Evolutionary conservation across 2,888 invertebrate genomes (phyloP), one percentile per base, ranked within the genome.

Genomic region (Plusia festucae): DNA sequence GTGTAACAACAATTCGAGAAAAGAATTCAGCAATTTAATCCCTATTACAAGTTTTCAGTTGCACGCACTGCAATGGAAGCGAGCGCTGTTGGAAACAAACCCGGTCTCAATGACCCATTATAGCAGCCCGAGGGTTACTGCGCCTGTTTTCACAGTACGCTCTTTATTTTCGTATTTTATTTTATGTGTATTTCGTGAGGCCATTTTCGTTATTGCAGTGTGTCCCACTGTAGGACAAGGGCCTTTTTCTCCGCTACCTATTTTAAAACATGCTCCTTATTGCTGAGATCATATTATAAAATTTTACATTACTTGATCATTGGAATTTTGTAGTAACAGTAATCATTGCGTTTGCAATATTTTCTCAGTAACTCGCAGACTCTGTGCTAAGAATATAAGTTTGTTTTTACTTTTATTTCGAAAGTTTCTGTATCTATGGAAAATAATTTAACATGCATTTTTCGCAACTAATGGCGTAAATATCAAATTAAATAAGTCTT

Each of bases 31-130:
- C 59, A 60, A 52, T 62, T 62, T 71, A 66, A 66, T 59, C 61
- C 64, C 54, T 70, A 65, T 72, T 69, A 11, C 24, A 20, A 62
- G 49, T 34, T 51, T 20, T 34, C 24, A 15, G 40, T n/a, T 40
- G 40, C 40, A 32, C 32, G 58, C 49, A 49, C 30, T 51, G 27
- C 57, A 30, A 52, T 27, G 53, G 44, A 1, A 30, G 63, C 46
- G 40, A 40, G 40, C 34, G 51, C 44, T 52, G 59, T 60, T 53
- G 57, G 49, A 32, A 40, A 53, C 58, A 34, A 54, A 20, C 27
- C 61, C 16, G 65, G 61, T 54, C 79, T 68, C 64, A 40, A 72
- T 57, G 68, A 64, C 66, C 68, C 76, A 66, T 62, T 71, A 58
- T 53, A 55, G 49, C 63, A 22, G 57, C 40, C 53, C 32, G 57